phyloP scores from a whole-genome alignment of 2,113 vertebrate species.

The Grammomys dolichurus region DNA sequence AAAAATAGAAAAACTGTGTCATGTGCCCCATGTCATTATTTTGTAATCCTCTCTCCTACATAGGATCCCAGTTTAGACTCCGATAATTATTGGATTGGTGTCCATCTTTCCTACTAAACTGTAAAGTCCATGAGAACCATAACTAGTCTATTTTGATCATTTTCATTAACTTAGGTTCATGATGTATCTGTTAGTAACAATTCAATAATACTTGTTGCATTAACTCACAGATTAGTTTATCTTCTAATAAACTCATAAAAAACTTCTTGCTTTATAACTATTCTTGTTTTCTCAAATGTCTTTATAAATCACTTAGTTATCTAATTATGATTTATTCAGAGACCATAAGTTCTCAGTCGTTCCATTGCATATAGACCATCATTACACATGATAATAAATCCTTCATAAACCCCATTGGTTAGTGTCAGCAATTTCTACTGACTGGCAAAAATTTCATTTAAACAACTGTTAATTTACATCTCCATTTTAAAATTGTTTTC shows the following conservation, averaged over 20 bases:
- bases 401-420: background rate
- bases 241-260: background rate
- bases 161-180: background rate
- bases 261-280: background rate
- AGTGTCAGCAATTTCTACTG: background rate
- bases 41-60: too few relatives aligned
- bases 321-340: background rate
- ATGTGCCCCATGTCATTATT: rapidly evolving
- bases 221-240: rapidly evolving
- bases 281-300: background rate
- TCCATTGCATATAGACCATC: background rate
- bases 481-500: background rate
- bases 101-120: background rate
- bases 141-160: background rate
- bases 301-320: background rate
- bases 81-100: too few relatives aligned
- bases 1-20: background rate
- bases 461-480: background rate
- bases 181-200: background rate
- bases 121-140: background rate
- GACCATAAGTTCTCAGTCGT: background rate
- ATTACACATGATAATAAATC: background rate
- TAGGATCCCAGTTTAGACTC: background rate
- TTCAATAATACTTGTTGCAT: background rate
- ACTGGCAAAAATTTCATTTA: background rate